Conservation (phyloP, 2,797 vertebrate genomes). For the Lepus townsendii region DNA sequence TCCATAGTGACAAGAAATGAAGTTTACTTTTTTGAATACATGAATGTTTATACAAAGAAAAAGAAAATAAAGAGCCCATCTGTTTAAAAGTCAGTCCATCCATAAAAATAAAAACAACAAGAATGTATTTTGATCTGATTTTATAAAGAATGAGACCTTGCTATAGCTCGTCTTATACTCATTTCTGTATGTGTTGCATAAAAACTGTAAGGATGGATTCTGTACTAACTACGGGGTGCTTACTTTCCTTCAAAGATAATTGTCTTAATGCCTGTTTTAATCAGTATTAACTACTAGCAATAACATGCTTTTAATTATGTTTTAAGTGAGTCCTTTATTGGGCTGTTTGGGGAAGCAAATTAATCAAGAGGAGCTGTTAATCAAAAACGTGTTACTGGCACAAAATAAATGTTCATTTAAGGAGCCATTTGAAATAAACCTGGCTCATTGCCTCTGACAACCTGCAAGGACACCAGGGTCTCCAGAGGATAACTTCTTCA, state of each 20-base stretch:
- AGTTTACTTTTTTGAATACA: background rate
- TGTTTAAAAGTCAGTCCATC: background rate
- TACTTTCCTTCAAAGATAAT: slow-evolving; percentile 93
- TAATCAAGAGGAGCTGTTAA: slow-evolving; percentile 93
- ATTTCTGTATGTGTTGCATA: slow-evolving; percentile 77
- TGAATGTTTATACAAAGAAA: background rate
- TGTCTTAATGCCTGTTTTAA: slow-evolving; percentile 94
- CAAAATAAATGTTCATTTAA: slow-evolving; percentile 95
- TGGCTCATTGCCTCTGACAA: slow-evolving; percentile 94
- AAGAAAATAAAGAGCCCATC: background rate
- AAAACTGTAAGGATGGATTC: slow-evolving; percentile 86
- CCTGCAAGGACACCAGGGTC: slow-evolving; percentile 92
- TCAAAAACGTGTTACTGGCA: slow-evolving; percentile 93
- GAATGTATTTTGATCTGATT: slow-evolving; percentile 62
- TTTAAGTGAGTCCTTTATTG: slow-evolving; percentile 93
- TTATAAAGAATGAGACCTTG: slow-evolving; percentile 52
- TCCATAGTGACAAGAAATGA: slow-evolving; percentile 4
- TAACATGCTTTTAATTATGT: slow-evolving; percentile 98
- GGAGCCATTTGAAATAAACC: slow-evolving; percentile 93
- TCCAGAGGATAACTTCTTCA: slow-evolving; percentile 89
- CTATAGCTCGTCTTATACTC: slow-evolving; percentile 70
- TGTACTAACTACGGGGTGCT: slow-evolving; percentile 89
- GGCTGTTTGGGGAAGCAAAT: slow-evolving; percentile 93
- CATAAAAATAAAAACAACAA: slow-evolving; percentile 19
- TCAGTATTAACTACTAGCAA: slow-evolving; percentile 97